Evolutionary conservation across 2,888 invertebrate species (phyloP), one percentile per base, ranked within the genome.

Genomic region (Sarcophaga carnaria): DNA sequence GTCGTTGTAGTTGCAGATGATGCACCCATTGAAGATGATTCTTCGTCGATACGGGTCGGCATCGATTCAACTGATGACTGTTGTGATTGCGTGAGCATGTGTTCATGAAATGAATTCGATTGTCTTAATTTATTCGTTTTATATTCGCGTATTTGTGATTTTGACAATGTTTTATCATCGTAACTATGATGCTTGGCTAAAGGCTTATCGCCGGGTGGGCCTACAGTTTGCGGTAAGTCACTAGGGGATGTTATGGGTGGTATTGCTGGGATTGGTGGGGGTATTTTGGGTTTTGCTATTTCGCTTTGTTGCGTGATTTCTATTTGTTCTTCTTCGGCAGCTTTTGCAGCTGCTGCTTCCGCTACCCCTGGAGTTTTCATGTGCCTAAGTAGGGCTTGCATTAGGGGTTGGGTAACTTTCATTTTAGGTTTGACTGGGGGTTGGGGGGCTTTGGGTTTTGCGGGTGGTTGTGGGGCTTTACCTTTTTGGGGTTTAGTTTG

Each of bases 21-120:
- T 91, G 94, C 89, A 93, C 94, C 89, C 20, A 89, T 88, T n/a
- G 90, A 94, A 90, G 91, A 94, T 90, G 90, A 94, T 82, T 93
- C 95, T 67, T 95, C 95, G 27, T 95, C 95, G 25, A 95, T 94
- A 87, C 95, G 94, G 62, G 94, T 91, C 2, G 94, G 94, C 59
- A 94, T 91, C 3, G 95, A 94, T 87, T 95, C 94, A 83, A 94
- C 94, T 4, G 92, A 92, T 14, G 90, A 90, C 87, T 92, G 91
- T 54, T 95, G 94, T 6, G 95, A 94, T 76, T 91, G 91, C 67
- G 94, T 93, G 1, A 95, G 92, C 91, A 95, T 94, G 91, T 95
- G 95, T 90, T 95, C 95, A 89, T 95, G 95, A 89, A 95, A 95
- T 11, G 95, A 95, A 94, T 95, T 95, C 89, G 95, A 95, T 91